Conservation (phyloP, 2,888 invertebrate genomes). For the Tenthredo mesomela region DNA sequence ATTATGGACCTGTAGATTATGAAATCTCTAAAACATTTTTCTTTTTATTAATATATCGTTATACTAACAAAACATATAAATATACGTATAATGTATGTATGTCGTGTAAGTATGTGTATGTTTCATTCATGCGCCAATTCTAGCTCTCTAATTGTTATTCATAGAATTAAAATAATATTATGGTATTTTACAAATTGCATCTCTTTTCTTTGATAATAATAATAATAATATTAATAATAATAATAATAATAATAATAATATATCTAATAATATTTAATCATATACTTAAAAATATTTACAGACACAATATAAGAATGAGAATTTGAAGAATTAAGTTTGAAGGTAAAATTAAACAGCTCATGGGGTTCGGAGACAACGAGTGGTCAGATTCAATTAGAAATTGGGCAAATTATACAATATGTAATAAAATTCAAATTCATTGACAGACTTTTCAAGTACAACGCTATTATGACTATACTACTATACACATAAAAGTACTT, state of each 20-base stretch:
- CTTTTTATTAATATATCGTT: slow-evolving; percentile 6
- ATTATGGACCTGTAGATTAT: slow-evolving; percentile 24
- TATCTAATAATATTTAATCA: slow-evolving; percentile 42
- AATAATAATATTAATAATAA: slow-evolving; percentile 8
- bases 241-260: slow-evolving; percentile 20
- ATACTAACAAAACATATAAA: slow-evolving; percentile 34
- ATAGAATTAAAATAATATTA: slow-evolving; percentile 46
- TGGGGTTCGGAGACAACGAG: slow-evolving; percentile 30
- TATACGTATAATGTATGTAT: slow-evolving; percentile 42
- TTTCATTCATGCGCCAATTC: slow-evolving; percentile 34
- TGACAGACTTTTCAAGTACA: slow-evolving; percentile 35
- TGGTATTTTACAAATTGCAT: slow-evolving; percentile 46
- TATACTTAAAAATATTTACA: slow-evolving; percentile 49
- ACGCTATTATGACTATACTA: slow-evolving; percentile 33
- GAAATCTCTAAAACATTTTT: slow-evolving; percentile 21
- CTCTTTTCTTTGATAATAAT: slow-evolving; percentile 41
- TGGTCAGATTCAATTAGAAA: slow-evolving; percentile 35
- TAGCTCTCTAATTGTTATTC: slow-evolving; percentile 13
- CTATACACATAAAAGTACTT: slow-evolving; percentile 16
- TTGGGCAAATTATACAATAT: not conserved
- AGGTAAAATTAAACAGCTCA: slow-evolving; percentile 23
- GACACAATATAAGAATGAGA: slow-evolving; percentile 20
- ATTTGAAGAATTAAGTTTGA: not conserved
- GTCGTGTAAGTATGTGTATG: slow-evolving; percentile 24
- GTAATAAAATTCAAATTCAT: slow-evolving; percentile 1